Conservation (phyloP, 2,797 vertebrate species). For the Atherinosoma microstoma region DNA sequence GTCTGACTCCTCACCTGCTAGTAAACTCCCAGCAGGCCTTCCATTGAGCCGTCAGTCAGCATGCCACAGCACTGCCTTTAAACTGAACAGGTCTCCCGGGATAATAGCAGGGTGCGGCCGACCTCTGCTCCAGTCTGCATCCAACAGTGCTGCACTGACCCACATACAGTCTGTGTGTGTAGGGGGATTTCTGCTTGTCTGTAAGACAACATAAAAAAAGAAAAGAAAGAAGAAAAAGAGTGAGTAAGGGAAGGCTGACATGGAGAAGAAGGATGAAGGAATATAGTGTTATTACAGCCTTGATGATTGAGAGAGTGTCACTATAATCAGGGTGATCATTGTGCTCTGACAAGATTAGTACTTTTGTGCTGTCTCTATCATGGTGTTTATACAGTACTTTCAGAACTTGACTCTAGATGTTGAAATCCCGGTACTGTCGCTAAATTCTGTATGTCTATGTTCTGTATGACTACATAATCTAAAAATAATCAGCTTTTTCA, state of each 20-base stretch:
- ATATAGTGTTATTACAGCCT: conserved; percentile 53
- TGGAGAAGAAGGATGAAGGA: conserved; percentile 50
- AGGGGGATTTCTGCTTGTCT: conserved; percentile 32
- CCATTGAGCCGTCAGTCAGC: conserved; percentile 76
- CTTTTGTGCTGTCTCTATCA: conserved; percentile 45
- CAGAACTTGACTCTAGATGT: conserved; percentile 30
- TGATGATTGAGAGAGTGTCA: conserved; percentile 48
- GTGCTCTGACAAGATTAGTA: conserved; percentile 67
- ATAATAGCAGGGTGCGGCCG: conserved; percentile 78
- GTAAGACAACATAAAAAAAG: not conserved
- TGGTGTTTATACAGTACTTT: conserved; percentile 29
- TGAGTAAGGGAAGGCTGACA: conserved; percentile 33
- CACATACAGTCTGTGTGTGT: conserved; percentile 34
- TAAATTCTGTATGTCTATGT: not conserved
- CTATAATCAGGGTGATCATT: conserved; percentile 64
- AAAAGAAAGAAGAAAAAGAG: conserved; percentile 26
- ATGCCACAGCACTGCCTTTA: conserved; percentile 71
- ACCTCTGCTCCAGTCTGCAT: conserved; percentile 64
- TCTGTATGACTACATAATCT: conserved; percentile 4
- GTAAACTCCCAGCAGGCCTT: conserved; percentile 70
- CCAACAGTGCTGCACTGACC: conserved; percentile 55
- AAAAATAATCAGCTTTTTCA: not conserved
- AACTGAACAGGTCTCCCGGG: conserved; percentile 65
- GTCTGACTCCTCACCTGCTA: conserved; percentile 66
- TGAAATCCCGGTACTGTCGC: conserved; percentile 15